Percentiles rank a stretch among this genome's conserved stretches.
Evolutionary conservation across 2,797 vertebrate genomes (phyloP).

Genomic region (Girardinus metallicus): DNA sequence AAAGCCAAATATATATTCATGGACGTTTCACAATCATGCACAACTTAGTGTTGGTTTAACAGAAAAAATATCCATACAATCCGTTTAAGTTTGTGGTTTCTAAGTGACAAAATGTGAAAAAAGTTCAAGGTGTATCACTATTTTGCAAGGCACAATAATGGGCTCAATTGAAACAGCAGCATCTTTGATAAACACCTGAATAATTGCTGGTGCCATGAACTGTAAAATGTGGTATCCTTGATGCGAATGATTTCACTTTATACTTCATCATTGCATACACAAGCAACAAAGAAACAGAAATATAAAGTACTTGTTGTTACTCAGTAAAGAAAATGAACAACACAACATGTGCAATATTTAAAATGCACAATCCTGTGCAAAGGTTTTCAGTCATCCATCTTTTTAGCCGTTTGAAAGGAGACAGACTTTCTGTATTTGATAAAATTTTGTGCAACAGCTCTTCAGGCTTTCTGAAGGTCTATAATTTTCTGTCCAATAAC

Average conservation of each 20-base stretch:
- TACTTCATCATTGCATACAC: constrained; percentile 36
- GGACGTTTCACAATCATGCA: not conserved
- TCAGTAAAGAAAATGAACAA: constrained; percentile 25
- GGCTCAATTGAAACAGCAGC: not conserved
- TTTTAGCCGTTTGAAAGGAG: not conserved
- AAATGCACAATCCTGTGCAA: constrained; percentile 3
- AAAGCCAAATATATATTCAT: not conserved
- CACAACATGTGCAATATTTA: constrained; percentile 35
- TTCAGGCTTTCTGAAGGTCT: not conserved
- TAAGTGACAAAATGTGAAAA: not conserved
- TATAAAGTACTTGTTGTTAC: not conserved
- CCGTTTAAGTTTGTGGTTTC: not conserved
- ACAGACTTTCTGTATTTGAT: not conserved
- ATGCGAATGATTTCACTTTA: constrained; percentile 44
- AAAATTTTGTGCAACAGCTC: not conserved
- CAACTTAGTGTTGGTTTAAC: not conserved
- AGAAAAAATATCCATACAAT: not conserved
- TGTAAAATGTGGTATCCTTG: constrained; percentile 24
- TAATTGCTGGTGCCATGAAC: not conserved
- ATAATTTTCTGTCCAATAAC: not conserved
- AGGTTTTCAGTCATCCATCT: not conserved
- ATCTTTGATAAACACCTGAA: not conserved
- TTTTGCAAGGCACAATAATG: constrained; percentile 3
- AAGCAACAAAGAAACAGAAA: constrained; percentile 21
- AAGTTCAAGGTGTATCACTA: not conserved